These are phyloP conservation scores for Lucilia sericata DNA, from an alignment of 1,140 invertebrate species.

Conservation along the genomic window DNA sequence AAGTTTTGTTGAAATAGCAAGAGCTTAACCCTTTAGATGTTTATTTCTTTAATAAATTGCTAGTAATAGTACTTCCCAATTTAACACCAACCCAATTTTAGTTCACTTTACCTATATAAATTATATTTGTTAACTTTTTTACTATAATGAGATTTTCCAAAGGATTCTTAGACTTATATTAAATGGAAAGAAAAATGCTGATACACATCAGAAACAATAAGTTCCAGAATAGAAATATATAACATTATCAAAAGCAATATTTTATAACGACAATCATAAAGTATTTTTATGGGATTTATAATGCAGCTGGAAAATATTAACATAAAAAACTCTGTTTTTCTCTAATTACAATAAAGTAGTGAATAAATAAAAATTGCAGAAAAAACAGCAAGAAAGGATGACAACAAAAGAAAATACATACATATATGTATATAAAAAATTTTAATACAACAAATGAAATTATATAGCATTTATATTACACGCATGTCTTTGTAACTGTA, in stretches of 20 bases:
- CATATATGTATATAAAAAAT: no score
- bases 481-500: no score
- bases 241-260: background rate
- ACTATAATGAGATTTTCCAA: background rate
- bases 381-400: background rate
- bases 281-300: background rate
- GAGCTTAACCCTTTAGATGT: no score
- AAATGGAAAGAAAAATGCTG: background rate
- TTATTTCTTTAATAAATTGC: no score
- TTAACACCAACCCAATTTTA: no score
- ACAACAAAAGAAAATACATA: background rate
- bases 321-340: background rate
- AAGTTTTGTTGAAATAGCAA: no score
- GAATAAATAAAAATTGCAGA: background rate
- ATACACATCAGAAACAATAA: background rate
- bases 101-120: no score
- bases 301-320: background rate
- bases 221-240: background rate
- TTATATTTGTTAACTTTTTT: no score
- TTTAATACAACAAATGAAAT: no score
- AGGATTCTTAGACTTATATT: background rate
- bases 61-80: no score
- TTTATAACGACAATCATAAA: constrained; percentile 10
- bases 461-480: no score
- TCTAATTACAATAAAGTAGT: background rate